A percentile compares a stretch with the other conserved stretches of the same genome.
Conservation (phyloP, 2,888 invertebrate species). For the Drosophila cognata region DNA sequence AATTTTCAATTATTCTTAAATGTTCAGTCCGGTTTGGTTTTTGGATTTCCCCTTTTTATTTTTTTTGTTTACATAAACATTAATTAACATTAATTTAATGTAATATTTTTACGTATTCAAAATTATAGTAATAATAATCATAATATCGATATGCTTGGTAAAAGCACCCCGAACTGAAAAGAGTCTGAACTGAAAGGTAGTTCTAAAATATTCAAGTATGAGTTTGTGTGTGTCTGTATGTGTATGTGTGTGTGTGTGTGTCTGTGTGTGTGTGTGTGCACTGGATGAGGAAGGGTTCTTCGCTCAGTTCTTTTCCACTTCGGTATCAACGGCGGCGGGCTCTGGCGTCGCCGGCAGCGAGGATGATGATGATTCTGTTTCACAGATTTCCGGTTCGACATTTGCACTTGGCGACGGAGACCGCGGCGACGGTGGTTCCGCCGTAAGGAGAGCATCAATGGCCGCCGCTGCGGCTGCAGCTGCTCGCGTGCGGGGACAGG, state of each 20-base stretch:
- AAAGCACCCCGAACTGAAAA: constrained; percentile 30
- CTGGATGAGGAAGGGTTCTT: background rate
- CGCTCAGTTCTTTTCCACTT: constrained; percentile 28
- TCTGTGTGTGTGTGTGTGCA: too few species aligned
- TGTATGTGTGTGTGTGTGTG: too few species aligned
- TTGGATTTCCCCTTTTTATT: too few species aligned
- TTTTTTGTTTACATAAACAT: too few species aligned
- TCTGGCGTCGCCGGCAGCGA: constrained; percentile 29
- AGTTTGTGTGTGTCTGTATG: too few species aligned
- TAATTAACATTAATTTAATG: too few species aligned
- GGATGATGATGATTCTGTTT: constrained; percentile 40
- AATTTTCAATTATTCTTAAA: too few species aligned
- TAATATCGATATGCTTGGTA: constrained; percentile 55
- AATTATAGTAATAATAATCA: constrained; percentile 25
- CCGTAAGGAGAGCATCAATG: constrained; percentile 44
- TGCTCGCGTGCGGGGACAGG: constrained; percentile 38
- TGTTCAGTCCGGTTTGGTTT: too few species aligned
- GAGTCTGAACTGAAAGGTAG: constrained; percentile 14
- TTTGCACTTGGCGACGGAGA: constrained; percentile 3
- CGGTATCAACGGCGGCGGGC: constrained; percentile 2
- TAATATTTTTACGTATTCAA: too few species aligned
- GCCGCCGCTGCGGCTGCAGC: constrained; percentile 52
- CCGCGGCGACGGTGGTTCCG: constrained; percentile 37
- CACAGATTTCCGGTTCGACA: constrained; percentile 27
- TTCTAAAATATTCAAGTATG: too few species aligned